phyloP scores from a whole-genome alignment of 2,888 invertebrate genomes.

The Oligia latruncula region DNA sequence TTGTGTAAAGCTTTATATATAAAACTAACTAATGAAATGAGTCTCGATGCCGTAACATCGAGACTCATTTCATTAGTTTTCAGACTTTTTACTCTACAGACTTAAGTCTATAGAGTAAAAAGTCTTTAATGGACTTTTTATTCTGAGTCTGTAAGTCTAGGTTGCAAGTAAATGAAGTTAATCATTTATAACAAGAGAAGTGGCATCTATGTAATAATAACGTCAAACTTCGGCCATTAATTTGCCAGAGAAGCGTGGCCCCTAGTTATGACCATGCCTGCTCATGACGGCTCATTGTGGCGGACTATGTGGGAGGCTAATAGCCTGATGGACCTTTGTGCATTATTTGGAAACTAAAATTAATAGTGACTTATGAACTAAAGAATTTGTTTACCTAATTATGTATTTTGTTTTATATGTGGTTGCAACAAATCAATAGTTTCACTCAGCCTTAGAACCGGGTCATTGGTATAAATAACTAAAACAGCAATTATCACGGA shows the following conservation, averaged over 20 bases:
- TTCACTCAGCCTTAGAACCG: conserved; percentile 16
- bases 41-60: background rate
- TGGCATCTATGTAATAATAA: conserved; percentile 24
- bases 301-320: conserved; percentile 21
- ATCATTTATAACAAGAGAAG: conserved; percentile 34
- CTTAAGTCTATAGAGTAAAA: background rate
- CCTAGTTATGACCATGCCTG: conserved; percentile 40
- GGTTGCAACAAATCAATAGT: background rate
- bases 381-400: background rate
- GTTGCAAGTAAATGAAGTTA: conserved; percentile 38
- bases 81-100: too few relatives aligned
- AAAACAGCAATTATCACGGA: conserved; percentile 7
- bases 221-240: conserved; percentile 57
- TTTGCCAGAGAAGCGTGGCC: conserved; percentile 28
- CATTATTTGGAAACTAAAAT: conserved; percentile 26
- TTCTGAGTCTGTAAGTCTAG: background rate
- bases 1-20: background rate
- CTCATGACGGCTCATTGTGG: conserved; percentile 30
- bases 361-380: background rate
- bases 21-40: background rate
- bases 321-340: conserved; percentile 16
- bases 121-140: background rate
- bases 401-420: background rate
- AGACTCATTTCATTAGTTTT: too few relatives aligned
- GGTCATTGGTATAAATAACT: conserved; percentile 7